Conservation (phyloP, 2,113 vertebrate genomes). For the Onychostruthus taczanowskii region DNA sequence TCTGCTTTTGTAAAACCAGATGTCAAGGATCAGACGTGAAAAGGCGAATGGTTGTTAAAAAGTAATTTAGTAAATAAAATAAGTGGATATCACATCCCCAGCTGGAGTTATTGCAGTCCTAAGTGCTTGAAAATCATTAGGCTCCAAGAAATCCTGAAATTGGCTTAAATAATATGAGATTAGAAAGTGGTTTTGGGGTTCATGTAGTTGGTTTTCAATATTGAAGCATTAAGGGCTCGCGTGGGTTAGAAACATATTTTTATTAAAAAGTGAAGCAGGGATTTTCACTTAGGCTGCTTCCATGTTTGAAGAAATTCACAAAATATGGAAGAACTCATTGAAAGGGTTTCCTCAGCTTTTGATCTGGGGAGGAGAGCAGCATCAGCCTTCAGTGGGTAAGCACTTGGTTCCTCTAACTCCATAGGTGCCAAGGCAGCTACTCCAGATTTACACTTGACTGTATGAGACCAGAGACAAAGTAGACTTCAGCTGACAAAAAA, state of each 20-base stretch:
- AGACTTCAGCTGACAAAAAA: not conserved
- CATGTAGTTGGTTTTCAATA: not conserved
- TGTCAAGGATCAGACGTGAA: not conserved
- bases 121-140: slow-evolving; percentile 9
- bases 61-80: slow-evolving; percentile 26
- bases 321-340: not conserved
- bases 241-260: not conserved
- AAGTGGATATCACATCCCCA: not conserved
- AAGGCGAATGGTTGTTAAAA: not conserved
- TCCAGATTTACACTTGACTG: not conserved
- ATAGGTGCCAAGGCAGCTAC: not conserved
- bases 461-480: not conserved
- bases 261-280: not conserved
- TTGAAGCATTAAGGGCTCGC: not conserved
- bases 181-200: not conserved
- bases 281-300: not conserved
- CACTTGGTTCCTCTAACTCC: not conserved
- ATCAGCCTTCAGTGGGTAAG: not conserved
- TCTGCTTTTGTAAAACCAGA: not conserved
- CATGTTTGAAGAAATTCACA: not conserved
- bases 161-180: not conserved
- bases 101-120: not conserved
- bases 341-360: not conserved
- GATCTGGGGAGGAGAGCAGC: not conserved
- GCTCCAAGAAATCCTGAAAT: not conserved